Evolutionary conservation across 2,113 vertebrate genomes (phyloP), one percentile per base, ranked within the genome.

Genomic region (Craseonycteris thonglongyai): DNA sequence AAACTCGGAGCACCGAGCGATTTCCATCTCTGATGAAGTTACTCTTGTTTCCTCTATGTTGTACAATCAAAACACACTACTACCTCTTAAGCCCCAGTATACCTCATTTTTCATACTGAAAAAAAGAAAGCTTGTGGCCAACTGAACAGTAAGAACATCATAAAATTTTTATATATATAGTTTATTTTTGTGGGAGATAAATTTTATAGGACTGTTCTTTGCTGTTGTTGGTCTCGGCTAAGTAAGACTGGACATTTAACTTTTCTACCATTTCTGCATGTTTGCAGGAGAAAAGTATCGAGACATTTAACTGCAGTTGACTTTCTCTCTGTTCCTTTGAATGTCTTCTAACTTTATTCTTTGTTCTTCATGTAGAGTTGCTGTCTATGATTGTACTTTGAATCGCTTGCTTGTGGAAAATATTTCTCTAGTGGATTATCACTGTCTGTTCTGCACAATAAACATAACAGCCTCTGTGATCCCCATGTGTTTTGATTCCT

Each of bases 11-110:
- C 98, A 98, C 98, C 80, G 82, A 98, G 98, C 97, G 93, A 98
- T 98, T 98, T 98, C 97, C 98, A 97, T 97, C 97, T 98, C 97
- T 97, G 98, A 98, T 97, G 97, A 98, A 98, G 98, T 98, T 98
- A 97, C 98, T 98, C 97, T 98, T 98, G 96, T 98, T 98, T 98
- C 97, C 98, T 98, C 95, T 98, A 97, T 97, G 97, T 99, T 99
- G 98, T 99, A 99, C 99, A 99, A 99, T 99, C 99, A 98, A 98
- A 98, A 98, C 99, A 99, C 99, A 98, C 98, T 98, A 98, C 99
- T 99, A 99, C 99, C 99, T 99, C 99, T 98, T 98, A 99, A 98
- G 99, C 98, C 98, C 99, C 99, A 98, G 98, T 98, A 99, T 99
- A 99, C 99, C 99, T 99, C 99, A 99, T 99, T 98, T 99, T 98